phyloP scores from a whole-genome alignment of 2,797 vertebrate species.

The Chelonia mydas region DNA sequence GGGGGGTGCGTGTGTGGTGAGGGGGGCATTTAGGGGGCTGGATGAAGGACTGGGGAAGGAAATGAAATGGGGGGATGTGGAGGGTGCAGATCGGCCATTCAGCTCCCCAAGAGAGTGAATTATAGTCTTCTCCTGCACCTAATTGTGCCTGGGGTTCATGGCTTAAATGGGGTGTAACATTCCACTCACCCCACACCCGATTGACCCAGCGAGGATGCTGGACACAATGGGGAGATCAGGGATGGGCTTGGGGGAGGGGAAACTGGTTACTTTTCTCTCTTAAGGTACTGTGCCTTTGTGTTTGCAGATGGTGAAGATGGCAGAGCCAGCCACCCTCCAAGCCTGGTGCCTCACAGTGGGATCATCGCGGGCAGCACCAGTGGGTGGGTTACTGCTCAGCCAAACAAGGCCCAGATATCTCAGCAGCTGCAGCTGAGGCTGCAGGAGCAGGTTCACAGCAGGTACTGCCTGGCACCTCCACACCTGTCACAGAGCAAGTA shows the following conservation, averaged over 20 bases:
- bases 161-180: neutral
- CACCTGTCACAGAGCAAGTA: neutral
- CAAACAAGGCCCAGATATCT: neutral
- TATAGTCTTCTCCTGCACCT: neutral
- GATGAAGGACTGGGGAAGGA: neutral
- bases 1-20: neutral
- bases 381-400: neutral
- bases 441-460: conserved; percentile 66
- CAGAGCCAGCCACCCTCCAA: conserved; percentile 28
- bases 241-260: neutral
- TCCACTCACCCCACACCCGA: neutral
- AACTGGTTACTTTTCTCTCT: neutral
- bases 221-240: neutral
- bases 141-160: neutral
- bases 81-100: neutral
- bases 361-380: rapidly evolving
- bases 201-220: neutral
- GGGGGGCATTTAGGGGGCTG: neutral
- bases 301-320: conserved; percentile 90
- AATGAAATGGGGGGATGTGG: neutral
- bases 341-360: neutral
- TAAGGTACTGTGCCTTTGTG: neutral
- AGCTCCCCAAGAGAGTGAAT: neutral
- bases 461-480: neutral
- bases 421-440: conserved; percentile 70